phyloP scores from a whole-genome alignment of 2,797 vertebrate species.

The Coregonus sp. region DNA sequence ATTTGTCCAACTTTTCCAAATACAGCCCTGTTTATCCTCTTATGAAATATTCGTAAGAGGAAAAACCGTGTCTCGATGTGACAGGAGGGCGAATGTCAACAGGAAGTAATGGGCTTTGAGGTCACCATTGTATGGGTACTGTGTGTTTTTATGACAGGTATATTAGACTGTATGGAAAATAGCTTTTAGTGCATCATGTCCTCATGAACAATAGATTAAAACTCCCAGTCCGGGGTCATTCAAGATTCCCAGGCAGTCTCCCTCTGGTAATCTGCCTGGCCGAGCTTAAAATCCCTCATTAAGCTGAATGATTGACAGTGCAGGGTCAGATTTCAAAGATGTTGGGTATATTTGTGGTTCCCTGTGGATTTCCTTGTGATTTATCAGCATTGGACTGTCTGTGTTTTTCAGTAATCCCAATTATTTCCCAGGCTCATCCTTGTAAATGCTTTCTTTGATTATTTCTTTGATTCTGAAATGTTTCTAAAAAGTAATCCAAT shows the following conservation, averaged over 20 bases:
- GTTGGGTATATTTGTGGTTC: slow-evolving; percentile 8
- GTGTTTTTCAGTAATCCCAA: background rate
- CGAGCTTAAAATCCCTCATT: slow-evolving; percentile 63
- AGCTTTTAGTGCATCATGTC: slow-evolving; percentile 5
- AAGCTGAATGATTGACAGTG: slow-evolving; percentile 65
- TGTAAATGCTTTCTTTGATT: background rate
- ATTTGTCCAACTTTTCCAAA: slow-evolving; percentile 44
- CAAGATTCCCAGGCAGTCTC: slow-evolving; percentile 26
- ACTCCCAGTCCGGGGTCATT: slow-evolving; percentile 43
- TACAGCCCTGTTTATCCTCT: slow-evolving; percentile 34
- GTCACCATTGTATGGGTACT: slow-evolving; percentile 41
- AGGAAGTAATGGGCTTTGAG: slow-evolving; percentile 48
- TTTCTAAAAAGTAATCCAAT: background rate
- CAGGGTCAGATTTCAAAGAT: slow-evolving; percentile 49
- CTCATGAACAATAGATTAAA: slow-evolving; percentile 50
- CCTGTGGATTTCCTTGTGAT: background rate
- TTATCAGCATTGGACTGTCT: slow-evolving; percentile 4
- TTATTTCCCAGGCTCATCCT: background rate
- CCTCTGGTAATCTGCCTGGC: slow-evolving; percentile 58
- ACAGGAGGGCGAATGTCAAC: background rate
- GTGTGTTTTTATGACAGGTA: slow-evolving; percentile 45
- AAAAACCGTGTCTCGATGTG: background rate
- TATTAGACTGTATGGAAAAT: slow-evolving; percentile 27
- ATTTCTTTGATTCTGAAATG: background rate
- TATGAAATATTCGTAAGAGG: slow-evolving; percentile 50